Percentiles rank a stretch among this genome's conserved stretches.
These are phyloP conservation scores for Hystrix brachyura DNA, from an alignment of 2,113 vertebrate species.

Conservation along the genomic window DNA sequence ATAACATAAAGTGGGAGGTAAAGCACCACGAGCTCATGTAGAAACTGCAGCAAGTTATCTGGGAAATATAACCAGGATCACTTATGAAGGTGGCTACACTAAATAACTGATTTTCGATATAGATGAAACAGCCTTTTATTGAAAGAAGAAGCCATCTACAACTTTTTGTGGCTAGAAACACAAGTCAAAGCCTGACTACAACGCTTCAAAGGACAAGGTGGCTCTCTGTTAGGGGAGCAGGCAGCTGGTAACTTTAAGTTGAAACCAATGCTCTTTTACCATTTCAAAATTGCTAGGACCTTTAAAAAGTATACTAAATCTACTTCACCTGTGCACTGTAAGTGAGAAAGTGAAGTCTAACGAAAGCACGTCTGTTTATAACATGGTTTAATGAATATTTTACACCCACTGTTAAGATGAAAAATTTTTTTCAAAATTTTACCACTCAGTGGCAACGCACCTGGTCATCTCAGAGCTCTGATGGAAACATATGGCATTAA, in stretches of 20 bases:
- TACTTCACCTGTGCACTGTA: neutral
- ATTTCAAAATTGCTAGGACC: neutral
- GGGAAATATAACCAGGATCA: neutral
- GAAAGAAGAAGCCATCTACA: neutral
- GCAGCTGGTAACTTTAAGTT: neutral
- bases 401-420: neutral
- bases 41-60: neutral
- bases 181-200: neutral
- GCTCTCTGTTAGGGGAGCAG: neutral
- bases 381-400: neutral
- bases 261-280: neutral
- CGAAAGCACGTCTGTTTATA: neutral
- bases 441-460: neutral
- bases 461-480: neutral
- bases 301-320: neutral
- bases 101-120: neutral
- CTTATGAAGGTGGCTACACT: neutral
- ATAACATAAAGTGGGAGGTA: neutral
- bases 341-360: neutral
- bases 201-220: neutral
- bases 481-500: neutral
- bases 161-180: neutral
- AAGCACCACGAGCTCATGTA: accelerated
- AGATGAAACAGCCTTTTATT: neutral
- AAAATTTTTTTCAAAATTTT: neutral